Evolutionary conservation across 2,888 invertebrate species (phyloP), one percentile per base, ranked within the genome.

Genomic region (Andricus curvator): DNA sequence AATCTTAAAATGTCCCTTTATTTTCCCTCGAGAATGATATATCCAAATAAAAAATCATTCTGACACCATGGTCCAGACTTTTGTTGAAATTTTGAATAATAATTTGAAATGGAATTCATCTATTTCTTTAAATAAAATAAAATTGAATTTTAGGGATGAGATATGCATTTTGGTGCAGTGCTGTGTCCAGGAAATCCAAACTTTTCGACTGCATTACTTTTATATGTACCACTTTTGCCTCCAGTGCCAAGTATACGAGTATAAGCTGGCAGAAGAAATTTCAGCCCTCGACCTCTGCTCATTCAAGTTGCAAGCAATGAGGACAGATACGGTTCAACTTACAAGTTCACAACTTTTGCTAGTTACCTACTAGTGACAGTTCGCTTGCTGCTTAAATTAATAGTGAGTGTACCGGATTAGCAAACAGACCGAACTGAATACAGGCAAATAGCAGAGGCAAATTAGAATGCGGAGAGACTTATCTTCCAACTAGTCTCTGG

Each of bases 191-290:
- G 13, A 62, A 25, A 74, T 56, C 51, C 51, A 74, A 74, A 74
- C 51, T 74, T 74, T 74, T 74, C 56, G 51, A 4, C 74, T 74
- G 74, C 74, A 74, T 74, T 56, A 74, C 48, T 29, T 74, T 56
- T 37, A 37, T 37, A 37, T 37, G 56, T 56, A 74, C 33, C 17
- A 74, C 51, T 56, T 70, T 56, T 22, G 20, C 51, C 51, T 51
- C 51, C 56, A 74, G 74, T 74, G 74, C 74, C 74, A 74, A 74
- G 51, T 56, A 74, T 70, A 70, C 37, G 37, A 37, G 37, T 8
- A 37, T 74, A 51, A 74, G 33, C 56, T 74, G 74, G 74, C 74
- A 74, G 33, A 74, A 74, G 74, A 56, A 74, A 74, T 74, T 70
- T 25, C 70, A 56, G 74, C 33, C 48, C 70, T 70, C 51, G 70